Base-by-base conservation (phyloP, 1,140 invertebrate genomes). In the Augochlora pura region DNA sequence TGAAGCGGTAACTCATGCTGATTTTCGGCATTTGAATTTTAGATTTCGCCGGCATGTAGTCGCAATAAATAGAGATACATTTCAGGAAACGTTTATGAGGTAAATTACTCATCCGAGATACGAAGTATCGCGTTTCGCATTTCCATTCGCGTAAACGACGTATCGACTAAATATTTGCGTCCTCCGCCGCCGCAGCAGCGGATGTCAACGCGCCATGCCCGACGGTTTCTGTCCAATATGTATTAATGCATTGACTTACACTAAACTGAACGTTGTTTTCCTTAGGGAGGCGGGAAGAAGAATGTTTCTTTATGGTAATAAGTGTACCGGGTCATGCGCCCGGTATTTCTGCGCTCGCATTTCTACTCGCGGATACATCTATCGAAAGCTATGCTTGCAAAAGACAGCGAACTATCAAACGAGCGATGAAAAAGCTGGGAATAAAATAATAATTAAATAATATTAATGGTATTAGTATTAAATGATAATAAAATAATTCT, bases 101-200 rank as follows among this genome's bases (percentile, higher is more conserved):
- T 72, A 78, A 78, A 72, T 78, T 78, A 72, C 76, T 72, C 54
- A 72, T 72, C 69, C 39, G 46, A 64, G 76, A 62, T 71, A 77
- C 32, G 67, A 60, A 70, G 57, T 71, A 71, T 71, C 68, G 32
- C n/a, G 42, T 77, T 63, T 42, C 59, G 42, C n/a, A 32, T 54
- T 78, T 57, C 60, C 60, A 72, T 54, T 23, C 49, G 21, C 54
- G 38, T 46, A 23, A 62, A 27, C 21, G 10, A n/a, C 39, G 23
- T 72, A 72, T 78, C 59, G 60, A 63, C 62, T 72, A 72, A 77
- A 77, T 60, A 64, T 72, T 77, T 52, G n/a, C 46, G n/a, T 32
- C n/a, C 27, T 8, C 54, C 16, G 3, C 16, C 63, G 54, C 39
- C 27, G 32, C 42, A n/a, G n/a, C n/a, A n/a, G 18, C 25, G 6